Conservation (phyloP, 2,113 vertebrate species). For the Amphiprion ocellaris region DNA sequence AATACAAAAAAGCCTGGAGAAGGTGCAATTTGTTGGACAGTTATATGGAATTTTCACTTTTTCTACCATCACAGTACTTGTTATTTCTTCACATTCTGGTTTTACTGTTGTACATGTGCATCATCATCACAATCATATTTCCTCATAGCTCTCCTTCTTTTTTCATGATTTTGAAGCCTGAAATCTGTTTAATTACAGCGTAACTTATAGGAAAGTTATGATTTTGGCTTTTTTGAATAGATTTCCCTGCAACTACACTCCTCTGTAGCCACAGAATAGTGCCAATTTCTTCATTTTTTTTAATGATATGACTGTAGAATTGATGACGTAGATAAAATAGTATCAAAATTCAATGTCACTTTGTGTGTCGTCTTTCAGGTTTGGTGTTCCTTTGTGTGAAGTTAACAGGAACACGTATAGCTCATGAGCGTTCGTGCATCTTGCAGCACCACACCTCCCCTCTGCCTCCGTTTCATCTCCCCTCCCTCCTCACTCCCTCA, state of each 20-base stretch:
- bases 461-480: constrained; percentile 44
- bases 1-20: too few relatives aligned
- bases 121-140: not conserved
- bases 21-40: too few relatives aligned
- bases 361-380: not conserved
- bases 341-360: too few relatives aligned
- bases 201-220: too few relatives aligned
- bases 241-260: not conserved
- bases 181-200: too few relatives aligned
- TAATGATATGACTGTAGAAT: not conserved
- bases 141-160: not conserved
- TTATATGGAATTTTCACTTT: not conserved
- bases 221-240: too few relatives aligned
- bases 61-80: not conserved
- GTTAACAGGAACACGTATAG: constrained; percentile 1
- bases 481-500: constrained; percentile 70
- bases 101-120: not conserved
- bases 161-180: not conserved
- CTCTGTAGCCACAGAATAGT: too few relatives aligned
- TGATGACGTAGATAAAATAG: not conserved
- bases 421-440: constrained; percentile 30
- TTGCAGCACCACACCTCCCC: constrained; percentile 48
- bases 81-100: not conserved
- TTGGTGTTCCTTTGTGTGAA: constrained; percentile 1
- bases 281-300: not conserved